Conservation (phyloP, 2,888 invertebrate genomes). For the Hipparchia semele region DNA sequence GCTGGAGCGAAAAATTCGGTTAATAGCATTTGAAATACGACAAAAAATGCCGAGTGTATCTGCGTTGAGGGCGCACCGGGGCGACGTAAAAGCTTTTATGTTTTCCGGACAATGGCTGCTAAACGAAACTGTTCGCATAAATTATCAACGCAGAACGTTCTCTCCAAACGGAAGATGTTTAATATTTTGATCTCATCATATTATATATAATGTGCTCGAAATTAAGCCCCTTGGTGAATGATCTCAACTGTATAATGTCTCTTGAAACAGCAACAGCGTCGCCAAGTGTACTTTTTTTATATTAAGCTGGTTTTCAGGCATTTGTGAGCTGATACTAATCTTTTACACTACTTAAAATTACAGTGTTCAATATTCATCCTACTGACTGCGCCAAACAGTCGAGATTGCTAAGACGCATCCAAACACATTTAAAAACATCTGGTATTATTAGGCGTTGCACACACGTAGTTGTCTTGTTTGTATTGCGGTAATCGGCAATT, state of each 20-base stretch:
- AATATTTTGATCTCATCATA: slow-evolving; percentile 15
- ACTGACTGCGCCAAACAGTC: background rate
- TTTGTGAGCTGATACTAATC: background rate
- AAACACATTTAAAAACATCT: background rate
- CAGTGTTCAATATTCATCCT: background rate
- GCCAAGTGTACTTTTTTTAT: background rate
- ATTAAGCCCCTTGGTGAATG: background rate
- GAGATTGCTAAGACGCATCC: background rate
- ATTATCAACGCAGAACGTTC: slow-evolving; percentile 27
- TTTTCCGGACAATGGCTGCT: slow-evolving; percentile 62
- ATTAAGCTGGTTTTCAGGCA: background rate
- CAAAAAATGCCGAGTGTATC: slow-evolving; percentile 42
- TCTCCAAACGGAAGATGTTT: slow-evolving; percentile 28
- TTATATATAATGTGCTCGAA: background rate
- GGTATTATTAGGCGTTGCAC: background rate
- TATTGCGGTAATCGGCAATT: too few species aligned
- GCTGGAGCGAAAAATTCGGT: slow-evolving; percentile 52
- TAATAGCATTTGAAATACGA: slow-evolving; percentile 59
- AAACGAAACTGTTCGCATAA: slow-evolving; percentile 41
- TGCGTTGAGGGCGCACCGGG: slow-evolving; percentile 46
- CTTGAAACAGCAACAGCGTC: too few species aligned
- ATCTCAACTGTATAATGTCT: too few species aligned
- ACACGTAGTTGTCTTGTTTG: too few species aligned
- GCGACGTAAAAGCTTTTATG: slow-evolving; percentile 69
- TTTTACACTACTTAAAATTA: background rate